Evolutionary conservation across 2,797 vertebrate genomes (phyloP).

Genomic region (Antennarius maculatus): DNA sequence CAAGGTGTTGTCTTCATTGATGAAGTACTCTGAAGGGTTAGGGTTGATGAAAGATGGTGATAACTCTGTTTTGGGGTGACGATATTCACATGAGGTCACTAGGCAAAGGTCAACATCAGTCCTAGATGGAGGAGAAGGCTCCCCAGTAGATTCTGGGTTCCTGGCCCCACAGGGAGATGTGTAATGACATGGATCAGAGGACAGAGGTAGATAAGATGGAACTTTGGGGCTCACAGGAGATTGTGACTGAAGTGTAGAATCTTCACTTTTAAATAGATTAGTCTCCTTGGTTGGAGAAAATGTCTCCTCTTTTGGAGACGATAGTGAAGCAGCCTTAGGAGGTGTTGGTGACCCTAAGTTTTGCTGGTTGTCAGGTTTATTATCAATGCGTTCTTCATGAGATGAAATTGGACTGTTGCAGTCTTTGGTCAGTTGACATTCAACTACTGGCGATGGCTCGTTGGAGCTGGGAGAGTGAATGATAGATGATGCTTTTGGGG

Average conservation of each 20-base stretch:
- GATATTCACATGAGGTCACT: conserved; percentile 93
- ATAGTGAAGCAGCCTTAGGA: conserved; percentile 72
- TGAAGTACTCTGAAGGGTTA: conserved; percentile 94
- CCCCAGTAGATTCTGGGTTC: conserved; percentile 72
- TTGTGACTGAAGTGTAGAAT: conserved; percentile 81
- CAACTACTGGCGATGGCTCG: conserved; percentile 68
- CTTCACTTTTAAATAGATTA: conserved; percentile 80
- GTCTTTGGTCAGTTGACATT: conserved; percentile 48
- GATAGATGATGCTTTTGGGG: conserved; percentile 71
- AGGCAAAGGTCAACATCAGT: conserved; percentile 94
- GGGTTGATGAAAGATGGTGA: conserved; percentile 99
- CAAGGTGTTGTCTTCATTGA: conserved; percentile 85
- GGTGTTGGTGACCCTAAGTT: conserved; percentile 64
- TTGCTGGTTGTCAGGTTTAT: conserved; percentile 52
- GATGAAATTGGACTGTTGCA: conserved; percentile 54
- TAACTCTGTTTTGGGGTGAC: conserved; percentile 95
- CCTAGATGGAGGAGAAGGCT: conserved; percentile 79
- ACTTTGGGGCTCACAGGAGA: conserved; percentile 74
- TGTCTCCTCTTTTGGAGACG: conserved; percentile 65
- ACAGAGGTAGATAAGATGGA: conserved; percentile 65
- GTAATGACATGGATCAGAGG: conserved; percentile 55
- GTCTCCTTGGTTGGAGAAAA: conserved; percentile 61
- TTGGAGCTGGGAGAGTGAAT: conserved; percentile 74
- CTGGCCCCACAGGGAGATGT: conserved; percentile 72
- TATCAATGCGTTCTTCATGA: conserved; percentile 32